Evolutionary conservation across 2,113 vertebrate species (phyloP).

Genomic region (Tamias sibiricus): DNA sequence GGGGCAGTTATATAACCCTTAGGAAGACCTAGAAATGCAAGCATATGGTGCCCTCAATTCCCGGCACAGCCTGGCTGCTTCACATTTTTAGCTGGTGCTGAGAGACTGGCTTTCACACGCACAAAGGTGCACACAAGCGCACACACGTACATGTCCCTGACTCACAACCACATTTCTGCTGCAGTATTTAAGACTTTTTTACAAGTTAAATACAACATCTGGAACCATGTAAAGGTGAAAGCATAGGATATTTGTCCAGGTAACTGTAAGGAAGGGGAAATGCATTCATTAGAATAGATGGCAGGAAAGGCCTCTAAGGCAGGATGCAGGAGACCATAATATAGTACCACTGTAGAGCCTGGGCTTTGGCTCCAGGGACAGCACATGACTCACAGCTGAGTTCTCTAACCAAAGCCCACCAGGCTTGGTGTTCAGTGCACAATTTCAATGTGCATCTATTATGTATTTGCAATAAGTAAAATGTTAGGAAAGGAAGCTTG

Average conservation of each 20-base stretch:
- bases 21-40: constrained; percentile 72
- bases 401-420: not conserved
- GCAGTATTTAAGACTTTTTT: not conserved
- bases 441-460: not conserved
- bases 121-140: not conserved
- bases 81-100: constrained; percentile 65
- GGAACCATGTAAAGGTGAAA: not conserved
- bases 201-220: constrained; percentile 18
- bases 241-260: not conserved
- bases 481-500: not conserved
- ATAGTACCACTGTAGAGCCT: too few relatives aligned
- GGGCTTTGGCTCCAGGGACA: not conserved
- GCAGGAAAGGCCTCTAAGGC: not conserved
- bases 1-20: constrained; percentile 68
- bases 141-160: not conserved
- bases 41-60: constrained; percentile 72
- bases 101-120: constrained; percentile 58
- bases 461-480: not conserved
- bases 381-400: not conserved
- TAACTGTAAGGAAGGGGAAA: not conserved
- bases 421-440: not conserved
- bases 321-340: not conserved
- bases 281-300: not conserved
- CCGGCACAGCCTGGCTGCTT: constrained; percentile 26
- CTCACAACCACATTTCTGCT: not conserved